These are phyloP conservation scores for Stictonetta naevosa DNA, from an alignment of 2,113 vertebrate species.

Conservation along the genomic window DNA sequence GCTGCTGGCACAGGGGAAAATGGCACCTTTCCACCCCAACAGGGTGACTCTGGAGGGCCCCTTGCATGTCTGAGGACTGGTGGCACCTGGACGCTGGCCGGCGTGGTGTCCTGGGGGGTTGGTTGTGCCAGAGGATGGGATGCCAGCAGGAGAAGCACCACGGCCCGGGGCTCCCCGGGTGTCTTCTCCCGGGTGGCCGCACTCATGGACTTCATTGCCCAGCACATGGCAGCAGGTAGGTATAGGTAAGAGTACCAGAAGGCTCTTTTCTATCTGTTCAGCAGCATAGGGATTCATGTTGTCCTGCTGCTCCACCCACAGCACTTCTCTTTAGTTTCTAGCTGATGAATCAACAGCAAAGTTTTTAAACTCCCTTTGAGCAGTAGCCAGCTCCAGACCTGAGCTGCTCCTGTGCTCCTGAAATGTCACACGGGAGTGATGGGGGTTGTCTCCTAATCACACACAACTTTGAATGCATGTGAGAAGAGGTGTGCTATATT, in stretches of 20 bases:
- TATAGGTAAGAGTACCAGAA: not conserved
- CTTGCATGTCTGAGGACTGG: not conserved
- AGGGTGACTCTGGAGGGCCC: not conserved
- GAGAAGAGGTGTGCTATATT: not conserved
- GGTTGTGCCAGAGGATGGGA: not conserved
- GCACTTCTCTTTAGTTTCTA: not conserved
- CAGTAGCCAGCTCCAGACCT: not conserved
- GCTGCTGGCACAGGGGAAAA: not conserved
- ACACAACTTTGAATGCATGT: not conserved
- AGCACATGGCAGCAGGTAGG: not conserved
- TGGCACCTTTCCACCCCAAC: not conserved
- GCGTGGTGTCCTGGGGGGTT: not conserved
- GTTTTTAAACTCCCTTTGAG: not conserved
- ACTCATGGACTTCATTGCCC: not conserved
- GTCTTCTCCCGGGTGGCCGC: not conserved
- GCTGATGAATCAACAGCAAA: not conserved
- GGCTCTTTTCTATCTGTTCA: not conserved
- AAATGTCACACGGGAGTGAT: accelerated
- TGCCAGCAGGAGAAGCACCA: not conserved
- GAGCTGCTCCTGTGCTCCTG: not conserved
- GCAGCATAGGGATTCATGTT: not conserved
- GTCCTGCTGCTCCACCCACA: not conserved
- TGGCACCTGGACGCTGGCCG: not conserved
- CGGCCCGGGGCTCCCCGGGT: not conserved
- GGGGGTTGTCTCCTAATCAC: conserved; percentile 6